These are phyloP conservation scores for Rhizomys pruinosus DNA, from an alignment of 2,113 vertebrate species.

Conservation along the genomic window DNA sequence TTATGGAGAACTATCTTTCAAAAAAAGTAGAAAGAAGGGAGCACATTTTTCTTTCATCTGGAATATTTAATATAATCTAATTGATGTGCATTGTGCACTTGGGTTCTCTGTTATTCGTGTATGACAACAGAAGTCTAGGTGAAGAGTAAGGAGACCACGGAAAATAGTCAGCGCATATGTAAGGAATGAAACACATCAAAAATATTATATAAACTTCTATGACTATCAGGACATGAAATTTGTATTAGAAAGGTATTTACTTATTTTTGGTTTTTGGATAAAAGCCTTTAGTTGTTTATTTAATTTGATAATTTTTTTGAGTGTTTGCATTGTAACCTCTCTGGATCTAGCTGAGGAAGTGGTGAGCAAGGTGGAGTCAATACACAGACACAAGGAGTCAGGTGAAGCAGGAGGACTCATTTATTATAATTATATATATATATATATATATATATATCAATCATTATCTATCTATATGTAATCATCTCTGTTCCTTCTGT, in stretches of 20 bases:
- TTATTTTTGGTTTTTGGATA: no score
- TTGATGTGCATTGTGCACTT: constrained; percentile 60
- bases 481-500: no score
- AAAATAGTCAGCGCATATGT: constrained; percentile 35
- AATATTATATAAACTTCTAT: not conserved
- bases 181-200: constrained; percentile 39
- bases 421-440: no score
- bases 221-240: not conserved
- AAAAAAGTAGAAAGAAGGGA: constrained; percentile 29
- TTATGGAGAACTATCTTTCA: not conserved
- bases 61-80: constrained; percentile 70
- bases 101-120: constrained; percentile 55
- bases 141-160: not conserved
- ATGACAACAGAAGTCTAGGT: constrained; percentile 10
- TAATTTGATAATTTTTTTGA: not conserved
- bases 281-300: no score
- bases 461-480: no score
- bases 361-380: no score
- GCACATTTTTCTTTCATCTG: constrained; percentile 47
- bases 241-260: not conserved
- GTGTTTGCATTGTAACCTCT: no score
- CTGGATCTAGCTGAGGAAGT: no score
- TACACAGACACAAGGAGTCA: no score
- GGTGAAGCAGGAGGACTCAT: no score
- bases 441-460: no score